Evolutionary conservation across 2,113 vertebrate species (phyloP).

Genomic region (Butorides virescens): DNA sequence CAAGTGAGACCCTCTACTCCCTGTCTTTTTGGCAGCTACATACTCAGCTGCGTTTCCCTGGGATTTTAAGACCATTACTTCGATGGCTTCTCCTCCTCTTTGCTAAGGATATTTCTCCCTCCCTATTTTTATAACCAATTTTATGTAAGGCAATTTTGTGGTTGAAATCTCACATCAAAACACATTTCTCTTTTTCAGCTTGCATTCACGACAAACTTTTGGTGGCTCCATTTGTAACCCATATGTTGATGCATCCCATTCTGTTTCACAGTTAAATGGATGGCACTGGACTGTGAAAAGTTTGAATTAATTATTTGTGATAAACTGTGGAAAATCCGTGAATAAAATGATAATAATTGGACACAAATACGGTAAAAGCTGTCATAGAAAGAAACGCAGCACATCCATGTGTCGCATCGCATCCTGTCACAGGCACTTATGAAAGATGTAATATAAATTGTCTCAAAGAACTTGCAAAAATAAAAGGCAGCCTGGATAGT

Average conservation of each 20-base stretch:
- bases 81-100: neutral
- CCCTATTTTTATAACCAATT: neutral
- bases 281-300: conserved; percentile 52
- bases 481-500: conserved; percentile 78
- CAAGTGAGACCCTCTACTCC: neutral
- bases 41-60: neutral
- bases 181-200: conserved; percentile 52
- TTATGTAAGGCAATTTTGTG: conserved; percentile 26
- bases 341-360: conserved; percentile 68
- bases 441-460: conserved; percentile 78
- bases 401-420: conserved; percentile 69
- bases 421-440: conserved; percentile 77
- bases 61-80: neutral
- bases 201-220: conserved; percentile 63
- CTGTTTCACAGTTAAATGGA: conserved; percentile 60
- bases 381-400: conserved; percentile 67
- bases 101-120: neutral
- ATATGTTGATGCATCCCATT: conserved; percentile 57
- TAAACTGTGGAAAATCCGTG: conserved; percentile 56
- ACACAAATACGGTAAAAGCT: conserved; percentile 61
- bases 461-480: conserved; percentile 65
- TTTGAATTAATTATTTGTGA: conserved; percentile 61
- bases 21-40: neutral
- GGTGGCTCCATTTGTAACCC: conserved; percentile 62
- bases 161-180: conserved; percentile 59